phyloP scores from a whole-genome alignment of 2,797 vertebrate species.

The Moxostoma hubbsi region DNA sequence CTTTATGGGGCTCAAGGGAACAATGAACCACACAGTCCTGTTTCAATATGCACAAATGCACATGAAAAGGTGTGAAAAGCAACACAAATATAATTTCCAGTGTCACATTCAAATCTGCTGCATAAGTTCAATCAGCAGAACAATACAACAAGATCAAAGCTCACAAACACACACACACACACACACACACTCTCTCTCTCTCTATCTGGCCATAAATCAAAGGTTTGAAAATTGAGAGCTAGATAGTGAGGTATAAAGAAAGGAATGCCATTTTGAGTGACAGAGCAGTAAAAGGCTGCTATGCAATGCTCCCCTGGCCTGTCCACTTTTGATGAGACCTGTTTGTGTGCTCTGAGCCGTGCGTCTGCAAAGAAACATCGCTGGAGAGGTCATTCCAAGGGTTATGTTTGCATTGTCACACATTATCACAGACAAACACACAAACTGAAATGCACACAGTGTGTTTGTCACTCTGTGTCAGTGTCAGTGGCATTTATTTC shows the following conservation, averaged over 20 bases:
- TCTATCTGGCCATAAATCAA: constrained; percentile 26
- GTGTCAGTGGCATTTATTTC: constrained; percentile 22
- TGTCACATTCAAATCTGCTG: constrained; percentile 26
- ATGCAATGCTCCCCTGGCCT: constrained; percentile 2
- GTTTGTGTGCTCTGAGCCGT: constrained; percentile 34
- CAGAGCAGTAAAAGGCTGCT: constrained; percentile 27
- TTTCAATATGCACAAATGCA: constrained; percentile 8
- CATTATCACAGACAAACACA: constrained; percentile 41
- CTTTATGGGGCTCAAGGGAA: neutral
- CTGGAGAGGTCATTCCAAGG: constrained; percentile 29
- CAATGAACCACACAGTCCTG: constrained; percentile 1
- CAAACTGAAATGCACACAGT: neutral
- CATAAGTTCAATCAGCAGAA: neutral
- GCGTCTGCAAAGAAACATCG: constrained; percentile 27
- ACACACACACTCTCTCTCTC: constrained; percentile 1
- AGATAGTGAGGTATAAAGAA: neutral
- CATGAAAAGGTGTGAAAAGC: constrained; percentile 26
- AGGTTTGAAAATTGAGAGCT: constrained; percentile 10
- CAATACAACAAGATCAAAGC: constrained; percentile 48
- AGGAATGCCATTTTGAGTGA: constrained; percentile 12
- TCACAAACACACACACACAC: constrained; percentile 6
- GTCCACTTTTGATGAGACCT: constrained; percentile 30
- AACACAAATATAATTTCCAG: constrained; percentile 13
- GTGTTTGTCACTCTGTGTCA: constrained; percentile 40
- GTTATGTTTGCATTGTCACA: constrained; percentile 40